These are phyloP conservation scores for Branchinecta sandiegonensis DNA, from an alignment of 2,888 invertebrate species.

Conservation along the genomic window DNA sequence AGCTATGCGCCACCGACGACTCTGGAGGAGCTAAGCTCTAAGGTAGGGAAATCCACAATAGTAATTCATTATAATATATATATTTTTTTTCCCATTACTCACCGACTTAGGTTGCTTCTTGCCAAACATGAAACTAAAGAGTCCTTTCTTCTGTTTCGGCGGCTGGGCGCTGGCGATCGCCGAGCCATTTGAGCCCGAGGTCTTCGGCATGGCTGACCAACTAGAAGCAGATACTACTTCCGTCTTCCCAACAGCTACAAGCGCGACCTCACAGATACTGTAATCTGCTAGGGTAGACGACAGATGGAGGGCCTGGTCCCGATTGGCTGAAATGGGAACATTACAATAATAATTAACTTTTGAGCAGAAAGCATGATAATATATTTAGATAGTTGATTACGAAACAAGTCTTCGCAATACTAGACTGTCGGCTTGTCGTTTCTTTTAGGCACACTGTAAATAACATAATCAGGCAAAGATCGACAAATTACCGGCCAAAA, in stretches of 20 bases:
- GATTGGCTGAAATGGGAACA: slow-evolving; percentile 38
- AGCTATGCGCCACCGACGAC: no score
- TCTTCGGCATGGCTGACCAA: slow-evolving; percentile 1
- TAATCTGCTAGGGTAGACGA: slow-evolving; percentile 47
- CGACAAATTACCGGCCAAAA: no score
- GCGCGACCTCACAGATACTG: slow-evolving; percentile 47
- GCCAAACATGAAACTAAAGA: not conserved
- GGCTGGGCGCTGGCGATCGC: not conserved
- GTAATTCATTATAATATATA: no score
- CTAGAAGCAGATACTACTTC: not conserved
- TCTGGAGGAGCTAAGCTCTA: no score
- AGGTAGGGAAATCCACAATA: no score
- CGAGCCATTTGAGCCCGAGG: not conserved
- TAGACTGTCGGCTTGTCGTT: no score
- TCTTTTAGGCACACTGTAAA: no score
- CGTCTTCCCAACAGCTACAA: slow-evolving; percentile 35
- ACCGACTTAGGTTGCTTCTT: not conserved
- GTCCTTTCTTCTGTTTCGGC: not conserved
- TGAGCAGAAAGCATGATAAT: no score
- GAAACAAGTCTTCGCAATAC: no score
- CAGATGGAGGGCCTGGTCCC: slow-evolving; percentile 45
- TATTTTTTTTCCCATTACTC: not conserved
- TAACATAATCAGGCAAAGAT: no score
- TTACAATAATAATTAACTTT: no score
- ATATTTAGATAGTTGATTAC: no score